Evolutionary conservation across 2,888 invertebrate genomes (phyloP), one percentile per base, ranked within the genome.

Genomic region (Pedicia rivosa): DNA sequence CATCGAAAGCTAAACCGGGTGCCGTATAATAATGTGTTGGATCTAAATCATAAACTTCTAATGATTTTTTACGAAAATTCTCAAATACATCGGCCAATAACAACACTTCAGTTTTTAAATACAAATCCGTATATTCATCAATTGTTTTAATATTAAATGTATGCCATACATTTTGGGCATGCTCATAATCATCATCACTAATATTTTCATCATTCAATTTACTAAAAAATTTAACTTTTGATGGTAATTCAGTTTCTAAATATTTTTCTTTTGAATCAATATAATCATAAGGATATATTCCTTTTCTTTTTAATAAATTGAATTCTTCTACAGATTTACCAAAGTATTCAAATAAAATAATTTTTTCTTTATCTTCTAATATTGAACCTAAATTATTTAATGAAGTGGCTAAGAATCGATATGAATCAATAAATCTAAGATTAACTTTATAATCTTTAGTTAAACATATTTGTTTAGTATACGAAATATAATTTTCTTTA

Each of bases 241-340:
- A 2, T 14, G 46, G 46, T 28, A 46, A 38, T 32, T 15, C 7
- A 17, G 16, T 26, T 48, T 37, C 33, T n/a, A 48, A 22, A 2
- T 50, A 24, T 39, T 46, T 49, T 2, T 41, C 34, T 20, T 30
- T 35, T 2, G 26, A 37, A 10, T 44, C 43, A 8, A 52, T 32
- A 37, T 50, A 54, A 8, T 51, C 46, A 40, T 55, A 54, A 3
- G 51, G 51, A 40, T 52, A 50, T n/a, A 54, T 44, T 1, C 50
- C 51, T 40, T 51, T 52, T 16, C 48, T 40, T 2, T 32, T 44
- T 4, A 51, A 28, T 12, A 48, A 36, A 2, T 40, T 13, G n/a
- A 47, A 43, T 20, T 20, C 6, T 6, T 20, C 8, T 6, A 6
- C 5, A 20, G 20, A 20, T 20, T n/a, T n/a, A n/a, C n/a, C n/a